Percentiles rank a stretch among this genome's conserved stretches.
These are phyloP conservation scores for Dipodomys spectabilis DNA, from an alignment of 2,113 vertebrate species.

Conservation along the genomic window DNA sequence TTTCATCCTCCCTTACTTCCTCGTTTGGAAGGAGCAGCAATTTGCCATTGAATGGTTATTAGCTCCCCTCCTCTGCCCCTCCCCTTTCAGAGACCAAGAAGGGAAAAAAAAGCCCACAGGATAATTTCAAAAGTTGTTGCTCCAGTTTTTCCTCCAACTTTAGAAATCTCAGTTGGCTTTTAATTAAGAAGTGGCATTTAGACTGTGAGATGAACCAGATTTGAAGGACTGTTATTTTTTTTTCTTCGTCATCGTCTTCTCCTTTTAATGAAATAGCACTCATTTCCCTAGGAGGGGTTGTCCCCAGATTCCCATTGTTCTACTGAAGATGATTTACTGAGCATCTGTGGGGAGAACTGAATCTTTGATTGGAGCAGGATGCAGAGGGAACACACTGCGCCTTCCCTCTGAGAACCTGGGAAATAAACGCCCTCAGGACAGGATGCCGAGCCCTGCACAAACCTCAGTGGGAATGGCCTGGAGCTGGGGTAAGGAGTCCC, in stretches of 20 bases:
- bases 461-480: not conserved
- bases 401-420: constrained; percentile 56
- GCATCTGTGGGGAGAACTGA: constrained; percentile 71
- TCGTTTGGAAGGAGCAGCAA: constrained; percentile 73
- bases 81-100: constrained; percentile 76
- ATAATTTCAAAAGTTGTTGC: constrained; percentile 84
- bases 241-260: not conserved
- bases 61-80: constrained; percentile 56
- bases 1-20: constrained; percentile 75
- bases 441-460: constrained; percentile 38
- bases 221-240: constrained; percentile 76
- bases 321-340: constrained; percentile 78
- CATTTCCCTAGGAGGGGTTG: constrained; percentile 80
- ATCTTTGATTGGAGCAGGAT: constrained; percentile 53
- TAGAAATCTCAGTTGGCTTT: constrained; percentile 84
- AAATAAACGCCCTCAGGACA: constrained; percentile 52
- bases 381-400: constrained; percentile 32
- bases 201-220: constrained; percentile 85
- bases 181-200: constrained; percentile 84
- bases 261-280: constrained; percentile 77
- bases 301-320: constrained; percentile 81
- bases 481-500: not conserved
- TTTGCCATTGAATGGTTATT: constrained; percentile 81
- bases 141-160: constrained; percentile 82
- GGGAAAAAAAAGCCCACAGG: constrained; percentile 79